Evolutionary conservation across 2,797 vertebrate genomes (phyloP).

Genomic region (Oreochromis mossambicus): DNA sequence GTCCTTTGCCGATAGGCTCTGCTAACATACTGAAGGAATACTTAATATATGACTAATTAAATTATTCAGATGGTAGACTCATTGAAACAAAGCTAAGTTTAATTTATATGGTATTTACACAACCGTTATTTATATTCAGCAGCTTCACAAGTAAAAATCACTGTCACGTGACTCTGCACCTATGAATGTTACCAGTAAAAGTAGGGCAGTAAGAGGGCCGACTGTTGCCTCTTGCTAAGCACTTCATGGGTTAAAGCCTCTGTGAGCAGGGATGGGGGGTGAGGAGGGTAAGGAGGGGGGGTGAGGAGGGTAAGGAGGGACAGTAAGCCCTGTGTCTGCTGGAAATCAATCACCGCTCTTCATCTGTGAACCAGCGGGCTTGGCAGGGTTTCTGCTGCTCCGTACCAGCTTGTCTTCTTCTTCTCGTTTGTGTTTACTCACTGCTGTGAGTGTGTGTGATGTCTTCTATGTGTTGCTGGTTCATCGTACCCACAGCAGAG

Average conservation of each 20-base stretch:
- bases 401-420: conserved; percentile 68
- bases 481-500: conserved; percentile 47
- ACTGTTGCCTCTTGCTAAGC: conserved; percentile 47
- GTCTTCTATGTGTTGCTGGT: conserved; percentile 16
- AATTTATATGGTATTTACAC: not conserved
- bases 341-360: conserved; percentile 71
- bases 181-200: conserved; percentile 35
- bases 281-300: conserved; percentile 18
- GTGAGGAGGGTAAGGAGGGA: conserved; percentile 20
- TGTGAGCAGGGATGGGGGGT: conserved; percentile 18
- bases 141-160: not conserved
- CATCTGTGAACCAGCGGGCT: conserved; percentile 49
- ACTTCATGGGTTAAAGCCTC: conserved; percentile 60
- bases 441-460: not conserved
- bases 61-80: not conserved
- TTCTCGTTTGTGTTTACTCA: conserved; percentile 48
- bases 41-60: not conserved
- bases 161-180: not conserved
- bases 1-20: not conserved
- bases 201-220: conserved; percentile 63
- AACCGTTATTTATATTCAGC: not conserved
- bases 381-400: conserved; percentile 57
- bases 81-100: not conserved
- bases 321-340: conserved; percentile 65
- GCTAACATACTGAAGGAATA: not conserved